These are phyloP conservation scores for Dallia pectoralis DNA, from an alignment of 2,797 vertebrate species.

Conservation along the genomic window DNA sequence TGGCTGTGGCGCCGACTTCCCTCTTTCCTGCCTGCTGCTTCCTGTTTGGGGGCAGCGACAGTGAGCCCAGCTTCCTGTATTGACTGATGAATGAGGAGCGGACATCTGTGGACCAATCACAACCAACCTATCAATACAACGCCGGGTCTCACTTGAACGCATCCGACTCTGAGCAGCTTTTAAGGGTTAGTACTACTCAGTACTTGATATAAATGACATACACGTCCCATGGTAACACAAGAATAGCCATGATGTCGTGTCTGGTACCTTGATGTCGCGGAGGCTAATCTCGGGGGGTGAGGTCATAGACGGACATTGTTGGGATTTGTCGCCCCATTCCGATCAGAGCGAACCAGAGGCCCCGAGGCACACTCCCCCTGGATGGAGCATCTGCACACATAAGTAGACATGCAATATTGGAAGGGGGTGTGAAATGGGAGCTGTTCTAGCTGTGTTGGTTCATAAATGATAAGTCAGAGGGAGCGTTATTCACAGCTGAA, in stretches of 20 bases:
- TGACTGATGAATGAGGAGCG: slow-evolving; percentile 39
- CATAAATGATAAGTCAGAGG: not conserved
- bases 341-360: slow-evolving; percentile 77
- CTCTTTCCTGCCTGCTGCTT: slow-evolving; percentile 69
- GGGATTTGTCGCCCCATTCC: slow-evolving; percentile 77
- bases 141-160: not conserved
- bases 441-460: not conserved
- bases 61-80: slow-evolving; percentile 67
- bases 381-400: slow-evolving; percentile 80
- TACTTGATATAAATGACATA: not conserved
- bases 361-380: slow-evolving; percentile 83
- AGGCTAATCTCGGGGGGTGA: slow-evolving; percentile 87
- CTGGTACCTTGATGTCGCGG: slow-evolving; percentile 77
- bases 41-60: slow-evolving; percentile 73
- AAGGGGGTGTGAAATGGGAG: not conserved
- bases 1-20: slow-evolving; percentile 55
- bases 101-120: slow-evolving; percentile 57
- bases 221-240: not conserved
- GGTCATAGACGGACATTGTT: slow-evolving; percentile 88
- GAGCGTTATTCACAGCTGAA: not conserved
- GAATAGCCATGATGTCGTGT: not conserved
- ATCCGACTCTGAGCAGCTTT: not conserved
- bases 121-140: slow-evolving; percentile 22
- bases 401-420: not conserved
- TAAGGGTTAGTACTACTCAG: not conserved